phyloP scores from a whole-genome alignment of 2,113 vertebrate genomes.

The Spea multiplicata region DNA sequence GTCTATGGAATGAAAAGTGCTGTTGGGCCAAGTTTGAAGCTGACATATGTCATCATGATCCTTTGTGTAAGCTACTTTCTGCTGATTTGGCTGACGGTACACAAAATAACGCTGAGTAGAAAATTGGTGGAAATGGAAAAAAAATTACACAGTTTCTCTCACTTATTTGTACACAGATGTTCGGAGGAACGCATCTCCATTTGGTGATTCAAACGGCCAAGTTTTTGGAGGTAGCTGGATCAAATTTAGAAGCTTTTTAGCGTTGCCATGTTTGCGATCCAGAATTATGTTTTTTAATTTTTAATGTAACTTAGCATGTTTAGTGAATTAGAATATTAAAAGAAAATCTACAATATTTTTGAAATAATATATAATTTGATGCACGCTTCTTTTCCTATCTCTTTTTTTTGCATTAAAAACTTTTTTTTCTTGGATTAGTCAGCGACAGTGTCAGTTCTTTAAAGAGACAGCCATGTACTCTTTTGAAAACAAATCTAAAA shows the following conservation, averaged over 20 bases:
- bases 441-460: no score
- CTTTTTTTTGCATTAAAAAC: no score
- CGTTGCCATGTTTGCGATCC: not conserved
- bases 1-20: conserved; percentile 24
- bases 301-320: not conserved
- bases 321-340: no score
- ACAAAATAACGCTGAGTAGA: conserved; percentile 42
- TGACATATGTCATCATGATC: conserved; percentile 43
- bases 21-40: conserved; percentile 39
- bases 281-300: not conserved
- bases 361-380: no score
- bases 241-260: not conserved
- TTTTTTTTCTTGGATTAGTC: no score
- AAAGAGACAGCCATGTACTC: no score
- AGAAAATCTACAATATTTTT: no score
- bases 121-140: conserved; percentile 18
- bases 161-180: conserved; percentile 44
- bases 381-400: no score
- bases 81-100: conserved; percentile 46
- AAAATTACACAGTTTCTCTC: conserved; percentile 23
- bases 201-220: conserved; percentile 20
- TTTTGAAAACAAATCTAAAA: no score
- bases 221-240: conserved; percentile 35
- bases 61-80: conserved; percentile 28
- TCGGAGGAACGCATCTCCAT: conserved; percentile 40